Base-by-base conservation (phyloP, 2,113 vertebrate species). In the Pavo muticus region DNA sequence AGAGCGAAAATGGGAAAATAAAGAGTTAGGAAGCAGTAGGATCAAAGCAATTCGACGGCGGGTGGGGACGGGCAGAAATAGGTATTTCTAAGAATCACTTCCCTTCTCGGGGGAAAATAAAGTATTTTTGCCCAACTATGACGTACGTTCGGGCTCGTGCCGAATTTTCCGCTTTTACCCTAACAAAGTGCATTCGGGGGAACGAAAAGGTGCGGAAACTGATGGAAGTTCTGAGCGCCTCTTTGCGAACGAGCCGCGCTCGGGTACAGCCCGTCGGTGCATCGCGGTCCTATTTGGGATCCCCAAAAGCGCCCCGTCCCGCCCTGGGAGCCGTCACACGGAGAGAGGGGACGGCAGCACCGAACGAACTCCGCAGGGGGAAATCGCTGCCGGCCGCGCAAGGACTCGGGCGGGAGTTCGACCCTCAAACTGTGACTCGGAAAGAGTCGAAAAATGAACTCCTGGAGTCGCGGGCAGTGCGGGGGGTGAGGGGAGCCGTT, bases 311-410 rank as follows among this genome's bases (percentile, higher is more conserved):
- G 87, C 87, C 64, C 79, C 86, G 50, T 96, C 88, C 86, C 37
- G 7, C 94, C 81, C 76, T n/a, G 73, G 85, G 65, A 50, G 91
- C 11, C 73, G 9, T 47, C 77, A 94, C 83, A 90, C 85, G 88
- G 17, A 30, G 72, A 18, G 77, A 67, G 59, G 71, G 68, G 54
- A 73, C 39, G 39, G 77, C 68, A 75, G 65, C 25, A 37, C 60
- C 79, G 72, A 95, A 97, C 93, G 94, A 94, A 90, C 60, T 75
- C 74, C 80, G 47, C 82, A 44, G 76, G 17, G 77, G 18, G 42
- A 45, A 81, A 81, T 44, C 44, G 61, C 32, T 93, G 30, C 39
- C 27, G 27, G 35, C 60, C 18, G 86, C 45, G 35, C 90, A 85
- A 91, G 64, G 72, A 90, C 56, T 30, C 8, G 25, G 88, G 88